Percentiles rank a stretch among this genome's conserved stretches.
Evolutionary conservation across 2,113 vertebrate genomes (phyloP).

Genomic region (Blennius ocellaris): DNA sequence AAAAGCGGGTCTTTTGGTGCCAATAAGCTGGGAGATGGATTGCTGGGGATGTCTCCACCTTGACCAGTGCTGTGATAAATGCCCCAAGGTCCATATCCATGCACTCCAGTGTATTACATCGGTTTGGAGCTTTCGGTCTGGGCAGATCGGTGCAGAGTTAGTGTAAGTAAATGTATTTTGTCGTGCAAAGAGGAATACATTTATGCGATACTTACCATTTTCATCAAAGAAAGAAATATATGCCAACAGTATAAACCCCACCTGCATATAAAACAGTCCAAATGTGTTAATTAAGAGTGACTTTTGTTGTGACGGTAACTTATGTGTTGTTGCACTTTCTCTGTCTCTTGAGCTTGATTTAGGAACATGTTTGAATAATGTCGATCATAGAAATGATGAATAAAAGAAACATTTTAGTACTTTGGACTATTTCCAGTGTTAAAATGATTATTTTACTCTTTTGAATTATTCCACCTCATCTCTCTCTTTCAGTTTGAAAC

Average conservation of each 20-base stretch:
- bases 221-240: conserved; percentile 20
- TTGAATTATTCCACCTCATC: not conserved
- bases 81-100: conserved; percentile 49
- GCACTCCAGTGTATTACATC: conserved; percentile 67
- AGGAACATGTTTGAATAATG: conserved; percentile 6
- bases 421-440: conserved; percentile 4
- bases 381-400: conserved; percentile 16
- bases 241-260: not conserved
- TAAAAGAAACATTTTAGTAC: not conserved
- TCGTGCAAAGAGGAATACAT: conserved; percentile 45
- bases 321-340: not conserved
- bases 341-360: not conserved
- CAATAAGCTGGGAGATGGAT: conserved; percentile 76
- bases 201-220: conserved; percentile 37
- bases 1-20: conserved; percentile 76
- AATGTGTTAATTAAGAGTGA: conserved; percentile 14
- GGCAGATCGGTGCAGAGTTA: conserved; percentile 48
- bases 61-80: conserved; percentile 75
- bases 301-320: not conserved
- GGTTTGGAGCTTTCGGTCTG: conserved; percentile 43
- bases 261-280: conserved; percentile 11
- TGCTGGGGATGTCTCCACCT: conserved; percentile 71
- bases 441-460: conserved; percentile 14
- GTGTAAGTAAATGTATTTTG: conserved; percentile 39
- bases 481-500: conserved; percentile 15